phyloP scores from a whole-genome alignment of 2,113 vertebrate species.

The Pelobates fuscus region DNA sequence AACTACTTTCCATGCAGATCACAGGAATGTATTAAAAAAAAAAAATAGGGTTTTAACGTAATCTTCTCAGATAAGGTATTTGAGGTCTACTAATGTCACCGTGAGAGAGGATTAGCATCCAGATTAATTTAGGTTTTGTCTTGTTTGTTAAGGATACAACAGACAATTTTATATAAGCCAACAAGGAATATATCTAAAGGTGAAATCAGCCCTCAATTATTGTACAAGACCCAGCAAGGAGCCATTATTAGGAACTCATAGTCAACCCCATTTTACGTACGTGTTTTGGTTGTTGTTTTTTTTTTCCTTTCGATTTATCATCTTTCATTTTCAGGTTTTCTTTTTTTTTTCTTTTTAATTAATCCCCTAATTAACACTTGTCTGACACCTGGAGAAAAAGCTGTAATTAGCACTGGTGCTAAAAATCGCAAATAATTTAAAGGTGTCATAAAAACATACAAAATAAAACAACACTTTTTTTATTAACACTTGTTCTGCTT shows the following conservation, averaged over 20 bases:
- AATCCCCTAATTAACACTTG: conserved; percentile 40
- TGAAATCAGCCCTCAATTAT: neutral
- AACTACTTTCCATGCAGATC: conserved; percentile 32
- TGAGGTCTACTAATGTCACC: conserved; percentile 48
- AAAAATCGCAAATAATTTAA: conserved; percentile 43
- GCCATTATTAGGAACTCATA: neutral
- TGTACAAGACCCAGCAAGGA: neutral
- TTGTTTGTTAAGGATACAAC: conserved; percentile 36
- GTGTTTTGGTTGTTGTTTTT: too few species aligned
- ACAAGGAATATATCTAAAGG: neutral
- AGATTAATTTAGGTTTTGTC: conserved; percentile 42
- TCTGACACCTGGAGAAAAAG: conserved; percentile 32
- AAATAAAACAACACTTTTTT: conserved; percentile 16
- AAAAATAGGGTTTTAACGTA: conserved; percentile 42
- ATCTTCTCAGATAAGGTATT: conserved; percentile 42
- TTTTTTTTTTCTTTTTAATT: neutral
- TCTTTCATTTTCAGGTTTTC: too few species aligned
- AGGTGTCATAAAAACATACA: conserved; percentile 43
- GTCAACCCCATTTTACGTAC: neutral
- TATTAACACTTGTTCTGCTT: conserved; percentile 25
- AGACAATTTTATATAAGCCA: conserved; percentile 12
- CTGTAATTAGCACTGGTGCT: conserved; percentile 39
- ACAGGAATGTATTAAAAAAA: conserved; percentile 38
- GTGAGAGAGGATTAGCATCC: conserved; percentile 41
- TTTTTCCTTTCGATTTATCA: conserved; percentile 20